Percentiles rank a stretch among this genome's conserved stretches.
These are phyloP conservation scores for Squalus acanthias DNA, from an alignment of 2,797 vertebrate species.

Conservation along the genomic window DNA sequence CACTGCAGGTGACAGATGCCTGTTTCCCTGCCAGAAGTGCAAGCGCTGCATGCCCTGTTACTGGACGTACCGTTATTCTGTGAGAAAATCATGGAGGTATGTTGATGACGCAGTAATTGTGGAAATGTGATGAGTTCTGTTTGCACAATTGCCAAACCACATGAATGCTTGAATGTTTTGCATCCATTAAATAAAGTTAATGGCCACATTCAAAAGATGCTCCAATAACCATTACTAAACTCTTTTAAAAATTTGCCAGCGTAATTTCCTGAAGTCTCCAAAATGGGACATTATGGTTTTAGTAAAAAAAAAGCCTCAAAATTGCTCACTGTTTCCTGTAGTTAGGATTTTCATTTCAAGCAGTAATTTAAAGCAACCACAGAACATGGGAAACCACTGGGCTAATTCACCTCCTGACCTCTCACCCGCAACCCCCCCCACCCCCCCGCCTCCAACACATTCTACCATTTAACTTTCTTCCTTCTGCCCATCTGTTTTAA, in stretches of 20 bases:
- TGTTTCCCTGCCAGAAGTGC: background rate
- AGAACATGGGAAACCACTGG: constrained; percentile 68
- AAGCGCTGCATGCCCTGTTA: background rate
- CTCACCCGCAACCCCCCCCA: constrained; percentile 48
- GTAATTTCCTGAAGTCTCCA: background rate
- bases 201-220: background rate
- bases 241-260: constrained; percentile 11
- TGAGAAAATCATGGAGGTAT: background rate
- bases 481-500: constrained; percentile 68
- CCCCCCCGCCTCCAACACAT: constrained; percentile 56
- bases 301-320: background rate
- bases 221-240: background rate
- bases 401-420: constrained; percentile 63
- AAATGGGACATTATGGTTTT: background rate
- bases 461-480: constrained; percentile 64
- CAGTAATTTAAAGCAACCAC: constrained; percentile 58
- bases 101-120: background rate
- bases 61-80: background rate
- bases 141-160: background rate
- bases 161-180: background rate
- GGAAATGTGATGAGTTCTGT: background rate
- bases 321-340: constrained; percentile 38
- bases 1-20: background rate
- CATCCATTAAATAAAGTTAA: constrained; percentile 25
- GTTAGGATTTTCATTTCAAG: constrained; percentile 50